Evolutionary conservation across 2,888 invertebrate genomes (phyloP), one percentile per base, ranked within the genome.

Genomic region (Carpatolechia fugitivella): DNA sequence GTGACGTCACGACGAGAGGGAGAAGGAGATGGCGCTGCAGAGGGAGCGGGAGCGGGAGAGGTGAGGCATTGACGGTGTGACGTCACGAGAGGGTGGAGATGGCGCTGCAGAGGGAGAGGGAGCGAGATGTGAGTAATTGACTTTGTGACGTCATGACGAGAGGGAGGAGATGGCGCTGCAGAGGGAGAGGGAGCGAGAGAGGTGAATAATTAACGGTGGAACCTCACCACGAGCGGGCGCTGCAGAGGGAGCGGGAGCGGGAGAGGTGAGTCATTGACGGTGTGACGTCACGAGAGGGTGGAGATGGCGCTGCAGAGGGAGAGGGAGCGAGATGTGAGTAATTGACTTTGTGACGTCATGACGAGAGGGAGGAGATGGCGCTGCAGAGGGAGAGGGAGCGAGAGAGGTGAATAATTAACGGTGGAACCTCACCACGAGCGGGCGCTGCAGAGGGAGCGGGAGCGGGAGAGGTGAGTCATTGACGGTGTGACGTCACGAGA

Each of bases 251-350:
- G 63, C 71, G 89, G 11, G 88, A 89, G 16, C 72, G 44, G 36
- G n/a, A n/a, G n/a, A n/a, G n/a, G n/a, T n/a, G n/a, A n/a, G n/a
- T n/a, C n/a, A n/a, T n/a, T n/a, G n/a, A n/a, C n/a, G n/a, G n/a
- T n/a, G n/a, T n/a, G n/a, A n/a, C n/a, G n/a, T n/a, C 69, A 90
- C 60, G 74, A 80, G 11, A 92, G 92, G 60, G 74, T 91, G 38
- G 87, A 92, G 65, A 85, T 91, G 69, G 92, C 92, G 76, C 84
- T 86, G 60, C 91, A 90, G 72, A 75, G 86, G 76, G 91, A 91
- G 72, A 71, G 91, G 58, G 91, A 90, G 72, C 77, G 88, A 69
- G 92, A 92, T n/a, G n/a, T n/a, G n/a, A n/a, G n/a, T n/a, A n/a
- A n/a, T n/a, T n/a, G n/a, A n/a, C n/a, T n/a, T n/a, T n/a, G n/a